Percentiles rank a stretch among this genome's conserved stretches.
phyloP scores from a whole-genome alignment of 2,113 vertebrate genomes.

The Coregonus clupeaformis region DNA sequence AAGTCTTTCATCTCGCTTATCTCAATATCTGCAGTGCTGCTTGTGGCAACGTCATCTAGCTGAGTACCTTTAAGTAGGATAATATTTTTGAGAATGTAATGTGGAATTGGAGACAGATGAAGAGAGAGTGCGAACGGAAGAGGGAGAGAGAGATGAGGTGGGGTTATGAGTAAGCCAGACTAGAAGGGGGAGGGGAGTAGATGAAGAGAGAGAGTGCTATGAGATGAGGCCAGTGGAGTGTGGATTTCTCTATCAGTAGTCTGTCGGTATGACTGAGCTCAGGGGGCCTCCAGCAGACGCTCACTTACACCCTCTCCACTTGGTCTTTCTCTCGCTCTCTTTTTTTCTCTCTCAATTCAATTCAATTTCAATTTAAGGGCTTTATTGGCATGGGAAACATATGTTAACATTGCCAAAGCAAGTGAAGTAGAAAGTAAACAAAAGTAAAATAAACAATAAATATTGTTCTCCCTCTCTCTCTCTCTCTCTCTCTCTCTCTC shows the following conservation, averaged over 20 bases:
- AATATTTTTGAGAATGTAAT: no score
- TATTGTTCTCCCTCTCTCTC: neutral
- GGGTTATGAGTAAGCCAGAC: conserved; percentile 13
- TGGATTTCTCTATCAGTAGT: conserved; percentile 14
- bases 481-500: neutral
- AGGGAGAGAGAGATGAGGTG: conserved; percentile 5
- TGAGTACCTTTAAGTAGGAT: no score
- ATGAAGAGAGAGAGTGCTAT: conserved; percentile 3
- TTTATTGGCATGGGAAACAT: no score
- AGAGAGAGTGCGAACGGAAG: neutral
- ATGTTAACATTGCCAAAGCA: neutral
- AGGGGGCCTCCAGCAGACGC: neutral
- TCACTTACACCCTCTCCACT: conserved; percentile 20
- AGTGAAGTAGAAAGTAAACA: no score
- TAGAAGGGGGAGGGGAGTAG: conserved; percentile 3
- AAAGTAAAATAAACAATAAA: no score
- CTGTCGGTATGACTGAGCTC: neutral
- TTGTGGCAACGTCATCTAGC: no score
- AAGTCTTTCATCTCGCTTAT: no score
- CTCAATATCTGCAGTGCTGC: no score
- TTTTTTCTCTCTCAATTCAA: no score
- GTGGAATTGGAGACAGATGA: neutral
- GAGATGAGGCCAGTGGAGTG: neutral
- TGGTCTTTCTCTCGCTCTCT: no score
- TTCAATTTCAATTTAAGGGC: no score